Evolutionary conservation across 2,888 invertebrate genomes (phyloP).

Genomic region (Megastigmus dorsalis): DNA sequence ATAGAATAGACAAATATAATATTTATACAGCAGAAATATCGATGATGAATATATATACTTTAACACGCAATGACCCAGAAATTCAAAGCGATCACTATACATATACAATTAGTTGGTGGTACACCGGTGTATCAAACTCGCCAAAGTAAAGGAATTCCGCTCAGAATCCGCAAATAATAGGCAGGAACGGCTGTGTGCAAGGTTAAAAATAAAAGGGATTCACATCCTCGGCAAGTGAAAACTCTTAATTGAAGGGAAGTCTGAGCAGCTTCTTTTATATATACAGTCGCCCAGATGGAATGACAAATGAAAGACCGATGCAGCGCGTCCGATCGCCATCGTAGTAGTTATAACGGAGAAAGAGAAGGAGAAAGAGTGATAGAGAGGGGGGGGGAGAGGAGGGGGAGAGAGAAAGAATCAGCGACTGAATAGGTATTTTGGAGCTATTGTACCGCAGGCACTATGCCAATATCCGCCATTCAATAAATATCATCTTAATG

Average conservation of each 20-base stretch:
- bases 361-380: not conserved
- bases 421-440: conserved; percentile 65
- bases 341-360: conserved; percentile 16
- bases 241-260: conserved; percentile 33
- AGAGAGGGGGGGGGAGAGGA: conserved; percentile 1
- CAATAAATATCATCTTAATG: conserved; percentile 69
- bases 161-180: too few species aligned
- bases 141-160: too few species aligned
- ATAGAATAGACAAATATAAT: too few species aligned
- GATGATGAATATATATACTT: too few species aligned
- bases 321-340: conserved; percentile 7
- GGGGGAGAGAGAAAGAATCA: conserved; percentile 21
- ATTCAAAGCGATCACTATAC: too few species aligned
- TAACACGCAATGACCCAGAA: too few species aligned
- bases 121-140: too few species aligned
- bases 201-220: too few species aligned
- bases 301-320: conserved; percentile 33
- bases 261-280: too few species aligned
- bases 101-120: too few species aligned
- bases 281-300: conserved; percentile 9
- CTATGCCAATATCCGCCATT: conserved; percentile 67
- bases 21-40: too few species aligned
- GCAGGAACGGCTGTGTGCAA: too few species aligned
- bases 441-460: conserved; percentile 66
- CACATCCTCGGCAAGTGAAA: not conserved